Base-by-base conservation (phyloP, 2,113 vertebrate genomes). In the Irena cyanogastra region DNA sequence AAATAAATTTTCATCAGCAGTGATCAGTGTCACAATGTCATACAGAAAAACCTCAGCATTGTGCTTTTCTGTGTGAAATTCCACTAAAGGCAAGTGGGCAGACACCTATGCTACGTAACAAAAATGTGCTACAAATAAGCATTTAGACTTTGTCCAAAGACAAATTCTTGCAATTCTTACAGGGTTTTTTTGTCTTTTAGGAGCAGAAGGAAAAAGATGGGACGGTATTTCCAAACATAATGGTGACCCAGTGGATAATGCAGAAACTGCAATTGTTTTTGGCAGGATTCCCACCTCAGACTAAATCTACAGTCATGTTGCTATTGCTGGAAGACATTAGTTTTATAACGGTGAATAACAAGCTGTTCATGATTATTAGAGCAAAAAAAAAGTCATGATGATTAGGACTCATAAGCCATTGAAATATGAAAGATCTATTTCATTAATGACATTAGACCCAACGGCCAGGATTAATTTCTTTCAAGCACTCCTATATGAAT, bases 311-410 rank as follows among this genome's bases (percentile, higher is more conserved):
- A 78, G 50, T 59, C 82, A 81, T 28, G 16, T 17, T 87, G 56
- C 47, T 92, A 83, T 49, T 90, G 79, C 79, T 96, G 83, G 68
- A 69, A 94, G 68, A 94, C 59, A 54, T 70, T 52, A 68, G 79
- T 78, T 88, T 93, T 84, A 50, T 54, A 93, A 75, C 0, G 26
- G 69, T 60, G 72, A 89, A 92, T 90, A 83, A 95, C 42, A 93
- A 92, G 76, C 39, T 95, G 82, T 64, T 95, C 85, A 89, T 26
- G 37, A 75, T 64, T 93, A 92, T 31, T 64, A 92, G 42, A 65
- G 72, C 49, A 47, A 47, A 79, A 72, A 90, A 75, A 79, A 87
- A 89, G 26, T 44, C n/a, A 24, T 21, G 14, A 86, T 23, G 33
- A 89, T 92, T 88, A 93, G 47, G 56, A 83, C n/a, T 92, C 60